These are phyloP conservation scores for Orgyia antiqua DNA, from an alignment of 2,888 invertebrate genomes.

Conservation along the genomic window DNA sequence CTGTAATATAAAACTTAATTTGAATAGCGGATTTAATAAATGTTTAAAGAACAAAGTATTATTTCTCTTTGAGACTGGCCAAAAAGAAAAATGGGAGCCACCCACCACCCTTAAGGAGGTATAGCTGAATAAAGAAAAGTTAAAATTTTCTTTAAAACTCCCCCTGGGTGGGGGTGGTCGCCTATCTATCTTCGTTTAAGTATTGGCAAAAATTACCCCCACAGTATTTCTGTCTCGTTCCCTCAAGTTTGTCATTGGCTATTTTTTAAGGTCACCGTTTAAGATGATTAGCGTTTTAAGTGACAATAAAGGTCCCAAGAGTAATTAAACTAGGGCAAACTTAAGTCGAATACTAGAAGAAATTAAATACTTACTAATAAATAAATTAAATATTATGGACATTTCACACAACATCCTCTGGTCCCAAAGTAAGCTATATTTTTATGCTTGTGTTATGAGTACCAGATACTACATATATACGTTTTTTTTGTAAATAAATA, in stretches of 20 bases:
- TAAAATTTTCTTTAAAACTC: slow-evolving; percentile 74
- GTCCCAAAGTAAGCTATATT: no score
- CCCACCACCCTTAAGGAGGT: slow-evolving; percentile 34
- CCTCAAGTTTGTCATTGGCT: slow-evolving; percentile 57
- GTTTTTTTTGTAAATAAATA: no score
- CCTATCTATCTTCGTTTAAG: slow-evolving; percentile 75
- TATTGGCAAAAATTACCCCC: slow-evolving; percentile 74
- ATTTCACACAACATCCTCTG: no score
- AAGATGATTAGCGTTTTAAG: slow-evolving; percentile 14
- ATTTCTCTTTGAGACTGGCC: slow-evolving; percentile 70
- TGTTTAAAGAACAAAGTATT: slow-evolving; percentile 57
- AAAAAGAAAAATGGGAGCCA: slow-evolving; percentile 60
- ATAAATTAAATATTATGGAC: no score
- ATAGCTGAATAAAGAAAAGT: slow-evolving; percentile 74
- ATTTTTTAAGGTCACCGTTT: slow-evolving; percentile 46
- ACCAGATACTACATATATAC: no score
- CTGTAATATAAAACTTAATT: no score
- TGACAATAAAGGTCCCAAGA: slow-evolving; percentile 14
- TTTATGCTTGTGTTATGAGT: no score
- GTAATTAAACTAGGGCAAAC: no score
- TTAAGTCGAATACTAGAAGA: no score
- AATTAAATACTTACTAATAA: no score
- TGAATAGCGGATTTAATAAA: slow-evolving; percentile 77
- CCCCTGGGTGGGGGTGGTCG: slow-evolving; percentile 42
- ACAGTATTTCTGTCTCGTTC: slow-evolving; percentile 43